These are phyloP conservation scores for Gari tellinella DNA, from an alignment of 2,888 invertebrate genomes.

Conservation along the genomic window DNA sequence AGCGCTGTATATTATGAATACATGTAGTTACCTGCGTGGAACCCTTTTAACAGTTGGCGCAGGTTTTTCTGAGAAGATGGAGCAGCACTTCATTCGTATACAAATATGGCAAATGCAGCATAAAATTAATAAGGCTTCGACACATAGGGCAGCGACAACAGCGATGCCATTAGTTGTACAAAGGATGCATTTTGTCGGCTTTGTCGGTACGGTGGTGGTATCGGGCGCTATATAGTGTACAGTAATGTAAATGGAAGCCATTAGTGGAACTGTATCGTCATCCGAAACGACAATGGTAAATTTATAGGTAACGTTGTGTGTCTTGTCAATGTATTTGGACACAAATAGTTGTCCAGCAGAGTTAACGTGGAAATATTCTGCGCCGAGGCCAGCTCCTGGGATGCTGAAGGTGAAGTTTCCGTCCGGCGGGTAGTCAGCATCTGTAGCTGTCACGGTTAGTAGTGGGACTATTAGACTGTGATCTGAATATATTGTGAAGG, in stretches of 20 bases:
- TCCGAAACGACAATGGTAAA: conserved; percentile 34
- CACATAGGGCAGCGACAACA: conserved; percentile 9
- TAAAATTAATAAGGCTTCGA: conserved; percentile 14
- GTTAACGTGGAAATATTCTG: conserved; percentile 21
- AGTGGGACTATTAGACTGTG: conserved; percentile 18
- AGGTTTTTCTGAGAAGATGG: conserved; percentile 16
- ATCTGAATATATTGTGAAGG: conserved; percentile 23
- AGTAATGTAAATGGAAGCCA: conserved; percentile 15
- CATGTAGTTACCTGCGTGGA: too few relatives aligned
- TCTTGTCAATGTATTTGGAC: conserved; percentile 19
- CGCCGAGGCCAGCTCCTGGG: conserved; percentile 24
- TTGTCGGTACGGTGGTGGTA: not conserved
- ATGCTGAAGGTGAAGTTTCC: conserved; percentile 23
- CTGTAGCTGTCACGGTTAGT: conserved; percentile 26
- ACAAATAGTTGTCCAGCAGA: conserved; percentile 3
- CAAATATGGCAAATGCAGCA: conserved; percentile 5
- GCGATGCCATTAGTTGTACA: conserved; percentile 21
- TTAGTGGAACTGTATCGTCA: conserved; percentile 7
- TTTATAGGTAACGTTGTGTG: conserved; percentile 25
- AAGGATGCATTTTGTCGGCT: conserved; percentile 13
- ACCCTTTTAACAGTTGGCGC: too few relatives aligned
- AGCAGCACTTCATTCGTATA: conserved; percentile 12
- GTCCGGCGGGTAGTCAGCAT: conserved; percentile 23
- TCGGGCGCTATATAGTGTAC: conserved; percentile 25
- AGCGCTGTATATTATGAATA: too few relatives aligned